Evolutionary conservation across 1,140 invertebrate species (phyloP), one percentile per base, ranked within the genome.

Genomic region (Pentalonia nigronervosa): DNA sequence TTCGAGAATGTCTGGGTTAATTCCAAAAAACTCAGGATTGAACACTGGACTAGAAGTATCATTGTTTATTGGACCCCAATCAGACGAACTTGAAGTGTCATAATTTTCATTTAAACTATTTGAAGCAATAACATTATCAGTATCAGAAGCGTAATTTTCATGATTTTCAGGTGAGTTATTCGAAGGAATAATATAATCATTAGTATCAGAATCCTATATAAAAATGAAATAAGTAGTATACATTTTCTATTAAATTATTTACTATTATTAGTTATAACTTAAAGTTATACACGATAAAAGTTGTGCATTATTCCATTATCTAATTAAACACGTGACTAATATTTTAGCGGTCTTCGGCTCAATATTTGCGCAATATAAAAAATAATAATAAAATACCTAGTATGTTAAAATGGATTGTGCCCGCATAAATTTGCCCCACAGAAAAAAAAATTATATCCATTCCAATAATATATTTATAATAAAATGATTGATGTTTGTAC

Each of bases 201-300:
- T 17, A 83, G 34, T 83, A n/a, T 86, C n/a, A 86, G 83, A 86
- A 86, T 86, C 41, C 83, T 86, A n/a, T 86, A 86, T 84, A 83
- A 83, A 34, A 86, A 86, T 86, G 41, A 25, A 86, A 86, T 86
- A 86, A 7, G 20, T 45, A 86, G 36, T 86, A 86, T 86, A 36
- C 1, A 86, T 86, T 86, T 84, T 45, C 2, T 86, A 86, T 86
- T 45, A 25, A 47, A 86, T 86, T 56, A 56, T 56, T 56, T 56
- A 56, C 21, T 56, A 56, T 56, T 56, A 56, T 56, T 56, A 56
- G 53, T 56, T 7, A 41, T 41, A 4, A 41, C 41, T 41, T 41
- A 41, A 56, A 1, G 53, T 56, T 7, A 56, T 56, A 56, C 53
- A 56, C 21, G 53, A 56, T 56, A 56, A 25, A 56, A 56, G 53